phyloP scores from a whole-genome alignment of 2,888 invertebrate species.

The Syrista parreyssii region DNA sequence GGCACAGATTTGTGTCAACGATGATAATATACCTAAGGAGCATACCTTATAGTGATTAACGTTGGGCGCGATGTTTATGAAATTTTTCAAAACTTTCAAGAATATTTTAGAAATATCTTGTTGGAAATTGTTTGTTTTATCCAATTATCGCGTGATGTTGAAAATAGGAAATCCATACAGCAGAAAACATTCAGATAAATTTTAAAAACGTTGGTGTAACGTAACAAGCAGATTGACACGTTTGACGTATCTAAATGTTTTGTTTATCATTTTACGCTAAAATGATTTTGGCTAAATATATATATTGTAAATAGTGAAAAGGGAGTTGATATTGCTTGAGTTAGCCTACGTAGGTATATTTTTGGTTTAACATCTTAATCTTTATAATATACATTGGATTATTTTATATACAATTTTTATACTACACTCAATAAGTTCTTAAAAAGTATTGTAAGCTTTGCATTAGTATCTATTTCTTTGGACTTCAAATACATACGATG shows the following conservation, averaged over 20 bases:
- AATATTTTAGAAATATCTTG: not conserved
- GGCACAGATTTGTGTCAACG: too few species aligned
- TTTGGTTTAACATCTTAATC: too few species aligned
- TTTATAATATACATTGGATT: not conserved
- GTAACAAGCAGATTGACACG: too few species aligned
- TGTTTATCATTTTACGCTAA: not conserved
- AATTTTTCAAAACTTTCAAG: too few species aligned
- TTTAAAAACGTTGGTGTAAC: too few species aligned
- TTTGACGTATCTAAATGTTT: too few species aligned
- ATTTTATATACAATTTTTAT: not conserved
- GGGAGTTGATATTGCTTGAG: not conserved
- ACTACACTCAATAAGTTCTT: slow-evolving; percentile 43
- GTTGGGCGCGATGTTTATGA: too few species aligned
- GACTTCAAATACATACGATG: slow-evolving; percentile 56
- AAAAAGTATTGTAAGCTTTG: slow-evolving; percentile 49
- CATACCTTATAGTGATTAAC: too few species aligned
- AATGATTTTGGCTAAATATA: too few species aligned
- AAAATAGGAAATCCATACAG: not conserved
- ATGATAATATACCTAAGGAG: too few species aligned
- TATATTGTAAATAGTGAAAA: not conserved
- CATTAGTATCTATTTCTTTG: slow-evolving; percentile 50
- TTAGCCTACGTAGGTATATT: not conserved
- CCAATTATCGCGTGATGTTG: not conserved
- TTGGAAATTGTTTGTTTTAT: not conserved
- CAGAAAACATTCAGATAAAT: too few species aligned